phyloP scores from a whole-genome alignment of 2,888 invertebrate genomes.

The Amphipoea lucens region DNA sequence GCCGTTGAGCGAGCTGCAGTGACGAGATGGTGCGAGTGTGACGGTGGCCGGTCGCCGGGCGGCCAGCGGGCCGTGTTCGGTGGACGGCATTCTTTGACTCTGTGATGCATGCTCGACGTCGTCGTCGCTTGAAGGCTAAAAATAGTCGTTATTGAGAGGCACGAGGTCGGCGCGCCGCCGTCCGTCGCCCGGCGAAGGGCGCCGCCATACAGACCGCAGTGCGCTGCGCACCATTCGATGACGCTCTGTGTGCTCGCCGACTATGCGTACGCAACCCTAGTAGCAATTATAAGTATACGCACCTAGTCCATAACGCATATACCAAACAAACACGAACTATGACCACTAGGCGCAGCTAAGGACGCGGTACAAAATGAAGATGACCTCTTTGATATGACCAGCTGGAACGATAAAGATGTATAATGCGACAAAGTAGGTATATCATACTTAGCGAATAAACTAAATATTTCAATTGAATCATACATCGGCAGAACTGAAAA shows the following conservation, averaged over 20 bases:
- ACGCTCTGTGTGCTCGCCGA: background rate
- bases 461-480: slow-evolving; percentile 12
- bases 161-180: slow-evolving; percentile 31
- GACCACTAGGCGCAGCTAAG: background rate
- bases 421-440: background rate
- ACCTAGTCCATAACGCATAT: background rate
- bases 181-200: slow-evolving; percentile 52
- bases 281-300: too few relatives aligned
- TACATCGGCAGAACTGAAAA: slow-evolving; percentile 1
- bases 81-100: slow-evolving; percentile 28
- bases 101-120: slow-evolving; percentile 38
- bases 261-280: background rate
- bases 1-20: background rate
- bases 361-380: slow-evolving; percentile 7
- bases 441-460: slow-evolving; percentile 2
- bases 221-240: background rate
- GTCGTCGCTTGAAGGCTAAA: slow-evolving; percentile 48
- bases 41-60: background rate
- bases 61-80: background rate
- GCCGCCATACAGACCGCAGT: background rate
- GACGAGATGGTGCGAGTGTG: slow-evolving; percentile 6
- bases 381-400: slow-evolving; percentile 3
- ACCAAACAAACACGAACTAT: background rate
- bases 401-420: slow-evolving; percentile 3
- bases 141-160: slow-evolving; percentile 60